Base-by-base conservation (phyloP, 2,797 vertebrate genomes). In the Bucorvus abyssinicus region DNA sequence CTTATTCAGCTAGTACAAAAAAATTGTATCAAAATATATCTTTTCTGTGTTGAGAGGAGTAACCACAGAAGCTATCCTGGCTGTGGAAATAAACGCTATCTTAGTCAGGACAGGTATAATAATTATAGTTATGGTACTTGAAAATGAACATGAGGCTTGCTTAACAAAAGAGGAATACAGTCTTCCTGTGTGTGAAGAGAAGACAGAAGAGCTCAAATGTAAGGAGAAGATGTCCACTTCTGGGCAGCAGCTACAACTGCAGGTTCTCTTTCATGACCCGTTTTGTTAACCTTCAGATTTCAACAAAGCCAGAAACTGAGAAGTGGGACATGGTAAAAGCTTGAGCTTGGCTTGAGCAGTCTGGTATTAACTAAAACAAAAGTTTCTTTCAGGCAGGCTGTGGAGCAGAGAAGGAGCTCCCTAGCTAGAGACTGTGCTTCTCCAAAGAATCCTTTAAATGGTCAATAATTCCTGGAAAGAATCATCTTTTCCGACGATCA, bases 21-120 rank as follows among this genome's bases (percentile, higher is more conserved):
- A 59, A 38, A 4, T 3, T 4, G 5, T 50, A 50, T 13, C 7
- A 61, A 53, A 70, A 61, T 40, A 22, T 0, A 1, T 14, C 2
- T 76, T 73, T 61, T 60, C 12, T 79, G 2, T 49, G 34, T 60
- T 55, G 20, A 50, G 7, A 85, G 15, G 83, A 68, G 3, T 18
- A 61, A 73, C 10, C 2, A 38, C 30, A 65, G 38, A 42, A 63
- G 38, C 38, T 40, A 40, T 40, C 38, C 38, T 40, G 38, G 38
- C 38, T 40, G 38, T 10, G 38, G 38, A 40, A 40, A 40, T 40
- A 10, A 40, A 40, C 38, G 10, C 38, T 40, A 40, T 40, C 38
- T 40, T 40, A 40, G 38, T 12, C 38, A 40, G 38, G 38, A 40
- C 38, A 40, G 38, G 38, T 40, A 40, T 40, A 40, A 10, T 40